phyloP scores from a whole-genome alignment of 2,888 invertebrate genomes.

The Papilio protenor region DNA sequence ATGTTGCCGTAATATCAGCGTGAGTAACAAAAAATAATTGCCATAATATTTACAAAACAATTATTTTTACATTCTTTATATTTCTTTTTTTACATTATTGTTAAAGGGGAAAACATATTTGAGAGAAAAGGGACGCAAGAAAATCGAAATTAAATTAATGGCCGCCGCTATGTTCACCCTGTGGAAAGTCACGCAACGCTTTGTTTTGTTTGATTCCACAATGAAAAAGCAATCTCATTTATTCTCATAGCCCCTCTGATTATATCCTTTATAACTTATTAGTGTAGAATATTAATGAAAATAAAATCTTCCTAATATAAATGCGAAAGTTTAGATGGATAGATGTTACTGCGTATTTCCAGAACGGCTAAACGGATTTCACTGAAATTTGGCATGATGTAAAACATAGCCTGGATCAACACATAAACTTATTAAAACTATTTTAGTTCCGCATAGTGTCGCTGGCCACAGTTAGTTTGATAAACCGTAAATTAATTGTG shows the following conservation, averaged over 20 bases:
- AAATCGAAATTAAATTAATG: slow-evolving; percentile 8
- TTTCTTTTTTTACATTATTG: background rate
- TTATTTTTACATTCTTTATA: background rate
- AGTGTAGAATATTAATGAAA: background rate
- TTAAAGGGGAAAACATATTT: background rate
- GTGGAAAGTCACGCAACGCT: slow-evolving; percentile 12
- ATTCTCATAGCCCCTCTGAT: background rate
- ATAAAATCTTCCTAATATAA: background rate
- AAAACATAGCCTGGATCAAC: too few species aligned
- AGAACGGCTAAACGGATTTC: too few species aligned
- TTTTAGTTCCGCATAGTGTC: too few species aligned
- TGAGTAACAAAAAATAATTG: background rate
- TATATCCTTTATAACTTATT: background rate
- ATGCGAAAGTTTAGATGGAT: too few species aligned
- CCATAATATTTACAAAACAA: background rate
- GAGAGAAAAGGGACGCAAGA: background rate
- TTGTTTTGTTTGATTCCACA: slow-evolving; percentile 11
- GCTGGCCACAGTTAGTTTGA: too few species aligned
- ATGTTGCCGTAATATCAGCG: too few species aligned
- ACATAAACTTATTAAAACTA: too few species aligned
- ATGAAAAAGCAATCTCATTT: slow-evolving; percentile 13
- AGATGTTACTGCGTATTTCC: too few species aligned
- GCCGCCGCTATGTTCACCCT: background rate
- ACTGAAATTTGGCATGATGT: too few species aligned
- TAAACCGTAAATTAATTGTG: too few species aligned